phyloP scores from a whole-genome alignment of 2,113 vertebrate species.

The Morone saxatilis region DNA sequence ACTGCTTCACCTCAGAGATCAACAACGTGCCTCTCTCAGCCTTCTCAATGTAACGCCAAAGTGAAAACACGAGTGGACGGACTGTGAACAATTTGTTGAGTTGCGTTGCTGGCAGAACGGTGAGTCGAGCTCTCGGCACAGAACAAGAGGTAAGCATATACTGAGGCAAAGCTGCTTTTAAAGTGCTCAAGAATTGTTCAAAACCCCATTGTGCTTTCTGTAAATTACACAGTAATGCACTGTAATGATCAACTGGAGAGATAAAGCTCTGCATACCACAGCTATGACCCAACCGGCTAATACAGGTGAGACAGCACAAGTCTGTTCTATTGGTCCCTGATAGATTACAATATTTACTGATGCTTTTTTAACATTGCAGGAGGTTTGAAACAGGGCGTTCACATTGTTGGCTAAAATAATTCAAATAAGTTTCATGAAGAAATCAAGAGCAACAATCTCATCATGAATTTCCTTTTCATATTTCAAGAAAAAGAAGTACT shows the following conservation, averaged over 20 bases:
- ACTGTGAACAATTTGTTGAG: slow-evolving; percentile 1
- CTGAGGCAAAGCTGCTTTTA: slow-evolving; percentile 23
- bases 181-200: slow-evolving; percentile 30
- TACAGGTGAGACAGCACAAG: background rate
- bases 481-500: too few relatives aligned
- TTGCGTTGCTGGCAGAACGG: background rate
- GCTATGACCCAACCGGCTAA: slow-evolving; percentile 7
- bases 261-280: slow-evolving; percentile 46
- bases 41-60: background rate
- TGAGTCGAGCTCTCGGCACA: slow-evolving; percentile 17
- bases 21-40: background rate
- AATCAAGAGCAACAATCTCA: too few relatives aligned
- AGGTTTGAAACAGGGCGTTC: background rate
- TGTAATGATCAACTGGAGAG: slow-evolving; percentile 25
- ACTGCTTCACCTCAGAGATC: background rate
- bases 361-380: background rate
- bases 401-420: background rate
- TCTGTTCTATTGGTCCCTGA: background rate
- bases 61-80: background rate
- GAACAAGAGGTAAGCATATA: slow-evolving; percentile 51
- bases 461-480: too few relatives aligned
- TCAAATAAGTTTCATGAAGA: too few relatives aligned
- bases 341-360: background rate
- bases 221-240: slow-evolving; percentile 38
- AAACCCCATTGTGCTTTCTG: slow-evolving; percentile 28